Evolutionary conservation across 2,888 invertebrate species (phyloP), one percentile per base, ranked within the genome.

Genomic region (Monoplex corrugatus): DNA sequence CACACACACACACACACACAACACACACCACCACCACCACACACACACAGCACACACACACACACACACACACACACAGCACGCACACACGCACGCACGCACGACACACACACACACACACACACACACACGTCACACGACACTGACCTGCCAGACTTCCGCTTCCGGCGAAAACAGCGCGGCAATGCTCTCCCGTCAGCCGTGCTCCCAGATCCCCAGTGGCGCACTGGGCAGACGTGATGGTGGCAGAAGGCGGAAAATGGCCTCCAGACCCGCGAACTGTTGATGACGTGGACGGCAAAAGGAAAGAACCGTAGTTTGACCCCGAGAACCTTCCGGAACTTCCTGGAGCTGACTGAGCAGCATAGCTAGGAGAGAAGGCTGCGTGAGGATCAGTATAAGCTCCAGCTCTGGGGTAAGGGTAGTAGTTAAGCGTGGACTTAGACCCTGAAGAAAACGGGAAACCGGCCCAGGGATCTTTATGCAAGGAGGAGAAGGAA

Each of bases 391-490:
- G 63, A 43, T 86, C 86, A 16, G 63, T 40, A 72, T 86, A 86
- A 2, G 44, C 28, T 2, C 40, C 63, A 23, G 80, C 40, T 2
- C 23, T 8, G 32, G 86, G 6, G 8, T 38, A 16, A 10, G 44
- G 72, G 44, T 72, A 86, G 50, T 50, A 84, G 84, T 84, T 84
- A 57, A 84, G 57, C n/a, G 68, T 32, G 84, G 84, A 57, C 23
- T 57, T 84, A 57, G 84, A 50, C 10, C 50, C 84, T 6, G 63
- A 83, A 0, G 50, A 35, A 38, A 84, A 84, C 13, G 57, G 84
- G 57, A 84, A 84, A 3, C 82, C 45, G 50, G 84, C 19, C 84
- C 84, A 84, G 84, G 84, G 84, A 23, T 84, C 84, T n/a, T 84
- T 84, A 57, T 84, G 84, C 50, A 84, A 23, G 84, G 84, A 84